phyloP scores from a whole-genome alignment of 2,888 invertebrate genomes.

The Ectemnius lituratus region DNA sequence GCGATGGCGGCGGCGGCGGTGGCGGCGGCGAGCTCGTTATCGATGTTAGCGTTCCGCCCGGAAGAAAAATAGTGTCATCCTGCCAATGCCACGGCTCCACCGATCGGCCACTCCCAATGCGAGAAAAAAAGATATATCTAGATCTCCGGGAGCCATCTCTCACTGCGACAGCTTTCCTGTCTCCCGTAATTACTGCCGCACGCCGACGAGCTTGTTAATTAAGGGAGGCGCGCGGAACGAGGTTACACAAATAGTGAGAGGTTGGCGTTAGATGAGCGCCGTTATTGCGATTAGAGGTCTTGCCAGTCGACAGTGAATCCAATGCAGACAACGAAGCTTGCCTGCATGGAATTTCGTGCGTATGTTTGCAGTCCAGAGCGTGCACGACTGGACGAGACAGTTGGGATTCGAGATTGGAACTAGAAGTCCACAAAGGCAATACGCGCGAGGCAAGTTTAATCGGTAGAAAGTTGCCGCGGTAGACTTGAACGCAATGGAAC shows the following conservation, averaged over 20 bases:
- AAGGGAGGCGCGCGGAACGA: conserved; percentile 50
- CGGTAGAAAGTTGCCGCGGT: background rate
- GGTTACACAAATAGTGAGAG: conserved; percentile 39
- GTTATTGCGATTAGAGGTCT: conserved; percentile 10
- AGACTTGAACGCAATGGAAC: background rate
- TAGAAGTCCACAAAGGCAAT: too few species aligned
- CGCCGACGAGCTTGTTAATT: conserved; percentile 55
- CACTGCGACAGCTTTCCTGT: conserved; percentile 20
- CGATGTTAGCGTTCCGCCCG: background rate
- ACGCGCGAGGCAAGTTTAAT: background rate
- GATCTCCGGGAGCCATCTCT: background rate
- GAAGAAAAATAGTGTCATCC: conserved; percentile 10
- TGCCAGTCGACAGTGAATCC: background rate
- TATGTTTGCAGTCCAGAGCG: too few species aligned
- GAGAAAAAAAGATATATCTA: conserved; percentile 29
- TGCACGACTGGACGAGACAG: too few species aligned
- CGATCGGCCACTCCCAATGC: background rate
- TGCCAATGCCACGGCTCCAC: background rate
- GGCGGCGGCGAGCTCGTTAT: conserved; percentile 20
- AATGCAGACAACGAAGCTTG: too few species aligned
- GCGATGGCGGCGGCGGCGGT: background rate
- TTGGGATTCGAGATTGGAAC: too few species aligned
- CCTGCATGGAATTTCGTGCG: too few species aligned
- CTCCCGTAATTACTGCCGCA: conserved; percentile 37
- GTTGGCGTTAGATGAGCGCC: background rate